Evolutionary conservation across 2,888 invertebrate genomes (phyloP), one percentile per base, ranked within the genome.

Genomic region (Tipula unca): DNA sequence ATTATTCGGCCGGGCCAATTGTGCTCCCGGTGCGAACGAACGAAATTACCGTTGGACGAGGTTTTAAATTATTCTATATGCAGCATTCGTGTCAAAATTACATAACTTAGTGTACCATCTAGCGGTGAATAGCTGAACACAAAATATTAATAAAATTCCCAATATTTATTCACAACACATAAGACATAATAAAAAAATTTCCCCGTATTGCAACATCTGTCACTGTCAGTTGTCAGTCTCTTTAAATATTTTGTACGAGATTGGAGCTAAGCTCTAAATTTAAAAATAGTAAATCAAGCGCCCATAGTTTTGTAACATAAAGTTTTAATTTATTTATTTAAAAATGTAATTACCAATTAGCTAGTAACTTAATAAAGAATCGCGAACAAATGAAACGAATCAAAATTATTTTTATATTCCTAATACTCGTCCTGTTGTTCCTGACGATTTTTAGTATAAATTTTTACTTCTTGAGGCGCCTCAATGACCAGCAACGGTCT

Each of bases 1-100:
- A 95, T 91, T 91, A 90, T 39, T 93, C 92, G 87, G 93, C 93
- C 84, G 95, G 96, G 25, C 95, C 95, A 8, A 94, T 95, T 87
- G 91, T 94, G 20, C 90, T 95, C 86, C 93, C 93, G 90, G 94
- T 96, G 87, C 92, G 94, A 89, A 94, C 94, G 14, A 94, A 95
- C 88, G 92, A 92, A 86, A 92, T 92, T 54, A 92, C 93, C 87
- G 93, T 93, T 69, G 95, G 95, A 48, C 91, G 93, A 87, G 95
- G 96, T 1, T 96, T 95, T 89, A 93, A 92, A 88, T 89, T 96
- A 85, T 91, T 92, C 88, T 96, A 95, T 89, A 92, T 92, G 88
- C 95, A 95, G 90, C 94, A 95, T 89, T 90, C 91, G 85, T 96
- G 96, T 89, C 87, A 88, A 87, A 90, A 69, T 25, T 69, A 69